Percentiles rank a stretch among this genome's conserved stretches.
Evolutionary conservation across 2,888 invertebrate genomes (phyloP).

Genomic region (Thymelicus acteon): DNA sequence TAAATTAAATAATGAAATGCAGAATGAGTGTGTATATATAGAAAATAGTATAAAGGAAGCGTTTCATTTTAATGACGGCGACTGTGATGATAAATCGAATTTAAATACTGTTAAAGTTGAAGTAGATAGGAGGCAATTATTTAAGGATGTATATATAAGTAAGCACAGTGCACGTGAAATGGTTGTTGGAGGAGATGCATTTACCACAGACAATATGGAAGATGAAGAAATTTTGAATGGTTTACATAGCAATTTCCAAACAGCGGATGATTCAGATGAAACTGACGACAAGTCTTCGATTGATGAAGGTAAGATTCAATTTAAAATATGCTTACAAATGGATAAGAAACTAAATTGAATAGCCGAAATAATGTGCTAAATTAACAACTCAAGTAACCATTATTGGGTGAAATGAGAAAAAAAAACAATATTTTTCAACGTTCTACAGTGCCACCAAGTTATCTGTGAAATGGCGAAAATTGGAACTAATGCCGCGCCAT

Average conservation of each 20-base stretch:
- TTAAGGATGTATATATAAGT: conserved; percentile 16
- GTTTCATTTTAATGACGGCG: conserved; percentile 18
- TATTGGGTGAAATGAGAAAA: no score
- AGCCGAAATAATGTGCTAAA: no score
- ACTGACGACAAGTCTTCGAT: conserved; percentile 46
- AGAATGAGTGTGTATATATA: conserved; percentile 32
- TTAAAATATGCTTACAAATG: no score
- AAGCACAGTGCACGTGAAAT: neutral
- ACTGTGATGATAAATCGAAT: conserved; percentile 32
- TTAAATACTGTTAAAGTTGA: conserved; percentile 22
- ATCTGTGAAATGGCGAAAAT: no score
- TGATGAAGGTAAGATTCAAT: conserved; percentile 51
- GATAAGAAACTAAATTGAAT: no score
- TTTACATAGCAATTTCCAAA: conserved; percentile 4
- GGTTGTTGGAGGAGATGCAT: conserved; percentile 26
- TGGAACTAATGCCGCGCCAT: no score
- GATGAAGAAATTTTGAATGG: conserved; percentile 6
- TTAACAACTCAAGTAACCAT: no score
- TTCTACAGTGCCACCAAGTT: no score
- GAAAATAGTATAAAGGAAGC: conserved; percentile 32
- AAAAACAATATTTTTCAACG: no score
- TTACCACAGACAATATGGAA: conserved; percentile 23
- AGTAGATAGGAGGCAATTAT: conserved; percentile 17
- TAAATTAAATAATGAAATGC: conserved; percentile 14
- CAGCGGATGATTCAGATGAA: neutral